Base-by-base conservation (phyloP, 2,888 invertebrate genomes). In the Caenorhabditis sp. region DNA sequence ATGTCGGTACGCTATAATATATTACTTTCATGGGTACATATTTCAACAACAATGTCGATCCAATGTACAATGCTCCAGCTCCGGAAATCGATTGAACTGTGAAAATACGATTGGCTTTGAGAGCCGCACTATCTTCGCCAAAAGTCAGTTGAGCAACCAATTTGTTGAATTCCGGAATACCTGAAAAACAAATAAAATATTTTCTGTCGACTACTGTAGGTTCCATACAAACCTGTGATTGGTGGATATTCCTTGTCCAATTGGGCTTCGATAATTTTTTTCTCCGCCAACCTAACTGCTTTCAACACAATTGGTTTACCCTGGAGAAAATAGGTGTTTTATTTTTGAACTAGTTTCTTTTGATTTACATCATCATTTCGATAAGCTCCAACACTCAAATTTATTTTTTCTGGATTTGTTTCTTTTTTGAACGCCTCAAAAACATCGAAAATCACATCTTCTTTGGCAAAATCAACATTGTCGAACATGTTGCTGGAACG, bases 251-350 rank as follows among this genome's bases (percentile, higher is more conserved):
- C 97, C 88, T 97, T 96, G 88, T 95, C 94, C 65, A 95, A 90
- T 4, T 92, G 91, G 27, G 91, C 91, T 52, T 88, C 88, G n/a
- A 84, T 93, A 89, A 99, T 91, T 81, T 91, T 90, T 76, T 92
- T 91, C 89, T 99, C 97, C 53, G 93, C 93, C 88, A 93, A 92
- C 36, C 92, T 91, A 1, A 99, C 97, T 38, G 97, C 95, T 0
- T 97, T 97, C 79, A 99, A 89, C 0, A 99, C 95, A 95, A 96
- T 99, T 66, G 97, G 97, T 88, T 94, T 93, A 0, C 95, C 95
- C 85, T 93, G 54, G 56, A 82, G 50, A 3, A 14, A 14, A 36
- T 43, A 17, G n/a, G n/a, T n/a, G n/a, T n/a, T n/a, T 25, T 21
- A 26, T 57, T 31, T n/a, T 26, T 27, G 25, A 4, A 38, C 5